These are phyloP conservation scores for Agriopis marginaria DNA, from an alignment of 2,888 invertebrate species.

Conservation along the genomic window DNA sequence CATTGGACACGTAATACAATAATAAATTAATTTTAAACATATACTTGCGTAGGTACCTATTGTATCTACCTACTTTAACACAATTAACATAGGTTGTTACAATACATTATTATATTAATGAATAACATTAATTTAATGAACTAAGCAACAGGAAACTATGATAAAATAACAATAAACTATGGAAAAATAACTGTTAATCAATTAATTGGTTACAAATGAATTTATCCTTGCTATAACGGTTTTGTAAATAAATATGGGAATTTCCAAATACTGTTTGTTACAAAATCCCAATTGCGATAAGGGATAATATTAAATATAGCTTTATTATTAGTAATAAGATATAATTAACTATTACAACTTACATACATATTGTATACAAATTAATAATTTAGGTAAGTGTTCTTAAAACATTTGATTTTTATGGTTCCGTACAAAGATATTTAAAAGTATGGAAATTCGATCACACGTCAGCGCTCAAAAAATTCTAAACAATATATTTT, in stretches of 20 bases:
- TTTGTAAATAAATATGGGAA: slow-evolving; percentile 42
- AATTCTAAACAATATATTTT: too few relatives aligned
- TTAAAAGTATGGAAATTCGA: too few relatives aligned
- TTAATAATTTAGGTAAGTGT: too few relatives aligned
- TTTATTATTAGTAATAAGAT: background rate
- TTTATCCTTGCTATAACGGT: slow-evolving; percentile 49
- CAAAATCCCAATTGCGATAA: slow-evolving; percentile 14
- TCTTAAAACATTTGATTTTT: too few relatives aligned
- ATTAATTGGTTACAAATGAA: slow-evolving; percentile 44
- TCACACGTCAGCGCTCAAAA: too few relatives aligned
- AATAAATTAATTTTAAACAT: background rate
- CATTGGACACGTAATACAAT: background rate
- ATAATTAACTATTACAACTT: slow-evolving; percentile 6
- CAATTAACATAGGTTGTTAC: slow-evolving; percentile 20
- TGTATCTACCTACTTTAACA: background rate
- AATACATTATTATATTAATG: slow-evolving; percentile 15
- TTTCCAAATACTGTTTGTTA: slow-evolving; percentile 43
- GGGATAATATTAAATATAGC: slow-evolving; percentile 2
- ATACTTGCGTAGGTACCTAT: background rate
- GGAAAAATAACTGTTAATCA: slow-evolving; percentile 49
- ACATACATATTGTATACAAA: background rate
- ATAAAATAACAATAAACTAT: slow-evolving; percentile 48
- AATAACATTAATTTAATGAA: slow-evolving; percentile 32
- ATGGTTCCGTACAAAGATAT: too few relatives aligned
- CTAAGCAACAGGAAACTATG: slow-evolving; percentile 49